phyloP scores from a whole-genome alignment of 2,113 vertebrate genomes.

The Octodon degus region DNA sequence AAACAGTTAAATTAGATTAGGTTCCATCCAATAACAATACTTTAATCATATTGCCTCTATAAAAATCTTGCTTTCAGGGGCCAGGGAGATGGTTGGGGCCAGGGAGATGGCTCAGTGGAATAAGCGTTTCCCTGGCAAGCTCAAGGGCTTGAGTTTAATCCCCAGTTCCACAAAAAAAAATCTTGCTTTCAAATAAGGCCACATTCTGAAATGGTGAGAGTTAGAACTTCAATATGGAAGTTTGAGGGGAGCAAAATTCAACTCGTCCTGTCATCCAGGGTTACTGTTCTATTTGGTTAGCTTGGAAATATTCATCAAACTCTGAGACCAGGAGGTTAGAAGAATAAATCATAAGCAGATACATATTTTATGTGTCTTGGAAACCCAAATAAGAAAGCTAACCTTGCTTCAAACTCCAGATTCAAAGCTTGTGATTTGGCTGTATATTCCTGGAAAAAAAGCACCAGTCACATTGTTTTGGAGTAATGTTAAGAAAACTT shows the following conservation, averaged over 20 bases:
- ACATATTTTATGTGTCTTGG: slow-evolving; percentile 29
- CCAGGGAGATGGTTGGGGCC: no score
- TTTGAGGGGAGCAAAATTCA: not conserved
- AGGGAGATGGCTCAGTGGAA: no score
- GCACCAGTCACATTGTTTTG: not conserved
- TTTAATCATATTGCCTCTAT: not conserved
- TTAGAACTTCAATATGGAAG: not conserved
- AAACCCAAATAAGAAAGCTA: not conserved
- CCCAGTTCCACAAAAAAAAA: no score
- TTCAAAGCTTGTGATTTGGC: slow-evolving; percentile 1
- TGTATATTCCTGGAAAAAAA: not conserved
- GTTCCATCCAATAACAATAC: not conserved
- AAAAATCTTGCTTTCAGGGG: not conserved
- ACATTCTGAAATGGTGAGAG: not conserved
- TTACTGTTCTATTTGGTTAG: not conserved
- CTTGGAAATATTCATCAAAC: not conserved
- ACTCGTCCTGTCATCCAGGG: not conserved
- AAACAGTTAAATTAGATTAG: not conserved
- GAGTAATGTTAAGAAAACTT: not conserved
- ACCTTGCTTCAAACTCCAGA: not conserved
- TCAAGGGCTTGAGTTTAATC: no score
- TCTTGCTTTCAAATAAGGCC: not conserved
- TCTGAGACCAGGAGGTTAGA: slow-evolving; percentile 25
- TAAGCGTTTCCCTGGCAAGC: no score
- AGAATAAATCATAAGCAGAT: not conserved